These are phyloP conservation scores for Poecilia wingei DNA, from an alignment of 2,797 vertebrate species.

Conservation along the genomic window DNA sequence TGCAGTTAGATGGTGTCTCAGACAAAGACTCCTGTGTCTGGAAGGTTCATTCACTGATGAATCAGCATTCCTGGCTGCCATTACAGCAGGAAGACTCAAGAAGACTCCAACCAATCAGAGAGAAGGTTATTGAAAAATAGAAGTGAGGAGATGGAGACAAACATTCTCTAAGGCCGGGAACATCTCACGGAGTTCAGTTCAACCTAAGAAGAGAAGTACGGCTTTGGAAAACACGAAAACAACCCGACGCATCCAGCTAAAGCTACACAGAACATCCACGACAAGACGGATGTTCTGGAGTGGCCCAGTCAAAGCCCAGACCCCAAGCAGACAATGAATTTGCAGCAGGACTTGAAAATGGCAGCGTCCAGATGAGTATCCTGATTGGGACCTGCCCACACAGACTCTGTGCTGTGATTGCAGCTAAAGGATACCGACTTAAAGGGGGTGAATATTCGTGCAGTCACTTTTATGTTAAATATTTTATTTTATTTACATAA, in stretches of 20 bases:
- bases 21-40: neutral
- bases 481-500: neutral
- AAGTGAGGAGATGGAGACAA: neutral
- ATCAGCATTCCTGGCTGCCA: neutral
- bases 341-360: neutral
- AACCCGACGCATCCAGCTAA: neutral
- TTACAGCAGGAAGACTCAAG: neutral
- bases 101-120: neutral
- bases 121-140: neutral
- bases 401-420: neutral
- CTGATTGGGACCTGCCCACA: neutral
- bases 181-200: neutral
- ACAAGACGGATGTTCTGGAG: too few species aligned
- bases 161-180: neutral
- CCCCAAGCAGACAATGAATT: too few species aligned
- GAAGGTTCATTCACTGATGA: too few species aligned
- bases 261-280: too few species aligned
- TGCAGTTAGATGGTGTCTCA: neutral
- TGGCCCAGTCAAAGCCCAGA: too few species aligned
- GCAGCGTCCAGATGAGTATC: neutral
- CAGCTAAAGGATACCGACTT: neutral
- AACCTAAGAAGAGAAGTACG: neutral
- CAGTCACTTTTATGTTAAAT: neutral
- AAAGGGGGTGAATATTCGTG: neutral
- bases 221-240: neutral